Evolutionary conservation across 2,113 vertebrate species (phyloP).

Genomic region (Cavia aperea): DNA sequence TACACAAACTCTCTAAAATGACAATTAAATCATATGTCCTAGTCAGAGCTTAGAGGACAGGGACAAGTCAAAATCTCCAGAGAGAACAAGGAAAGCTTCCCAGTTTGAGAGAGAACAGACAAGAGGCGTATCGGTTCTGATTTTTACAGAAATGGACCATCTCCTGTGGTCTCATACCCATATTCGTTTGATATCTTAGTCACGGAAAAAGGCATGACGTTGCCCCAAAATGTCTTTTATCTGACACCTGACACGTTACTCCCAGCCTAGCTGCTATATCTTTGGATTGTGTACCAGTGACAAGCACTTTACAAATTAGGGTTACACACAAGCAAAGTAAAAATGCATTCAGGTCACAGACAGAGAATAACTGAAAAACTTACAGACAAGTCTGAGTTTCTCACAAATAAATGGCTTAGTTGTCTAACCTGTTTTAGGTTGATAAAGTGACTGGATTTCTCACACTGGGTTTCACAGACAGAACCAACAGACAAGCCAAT

Average conservation of each 20-base stretch:
- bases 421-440: constrained; percentile 82
- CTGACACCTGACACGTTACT: constrained; percentile 74
- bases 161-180: constrained; percentile 71
- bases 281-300: constrained; percentile 88
- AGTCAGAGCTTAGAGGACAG: constrained; percentile 80
- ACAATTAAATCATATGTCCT: constrained; percentile 74
- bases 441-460: constrained; percentile 85
- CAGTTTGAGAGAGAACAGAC: constrained; percentile 75
- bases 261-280: constrained; percentile 78
- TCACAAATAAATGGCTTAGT: constrained; percentile 92
- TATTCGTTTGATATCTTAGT: constrained; percentile 69
- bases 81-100: constrained; percentile 71
- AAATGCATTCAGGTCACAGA: constrained; percentile 99
- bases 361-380: constrained; percentile 90
- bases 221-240: constrained; percentile 76
- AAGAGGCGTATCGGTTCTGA: constrained; percentile 78
- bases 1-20: constrained; percentile 68
- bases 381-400: constrained; percentile 85
- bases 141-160: constrained; percentile 74
- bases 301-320: constrained; percentile 86
- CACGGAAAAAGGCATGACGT: constrained; percentile 68
- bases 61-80: constrained; percentile 74
- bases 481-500: constrained; percentile 87
- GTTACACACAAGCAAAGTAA: constrained; percentile 99
- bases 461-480: constrained; percentile 91